phyloP scores from a whole-genome alignment of 2,888 invertebrate genomes.

The Dryobota labecula region DNA sequence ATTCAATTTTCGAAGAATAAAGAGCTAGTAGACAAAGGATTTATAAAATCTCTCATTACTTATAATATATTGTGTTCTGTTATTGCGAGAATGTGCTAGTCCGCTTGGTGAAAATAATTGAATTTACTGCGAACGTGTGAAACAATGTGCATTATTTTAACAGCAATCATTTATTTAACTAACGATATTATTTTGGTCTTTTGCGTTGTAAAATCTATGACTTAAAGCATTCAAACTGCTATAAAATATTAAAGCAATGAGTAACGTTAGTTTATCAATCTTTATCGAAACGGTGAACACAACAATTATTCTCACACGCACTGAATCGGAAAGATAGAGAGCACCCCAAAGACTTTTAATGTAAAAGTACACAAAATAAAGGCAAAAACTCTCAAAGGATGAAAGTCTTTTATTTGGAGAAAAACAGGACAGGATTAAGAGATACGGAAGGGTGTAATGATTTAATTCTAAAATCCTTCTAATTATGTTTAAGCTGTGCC shows the following conservation, averaged over 20 bases:
- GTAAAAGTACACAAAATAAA: conserved; percentile 67
- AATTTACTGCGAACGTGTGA: background rate
- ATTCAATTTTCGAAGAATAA: conserved; percentile 9
- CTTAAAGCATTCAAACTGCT: background rate
- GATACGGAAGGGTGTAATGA: conserved; percentile 29
- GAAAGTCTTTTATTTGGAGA: conserved; percentile 34
- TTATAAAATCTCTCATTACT: conserved; percentile 18
- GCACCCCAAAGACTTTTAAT: conserved; percentile 64
- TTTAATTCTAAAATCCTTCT: conserved; percentile 37
- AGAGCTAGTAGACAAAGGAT: conserved; percentile 1
- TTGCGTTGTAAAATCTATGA: background rate
- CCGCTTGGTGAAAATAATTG: background rate
- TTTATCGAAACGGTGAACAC: background rate
- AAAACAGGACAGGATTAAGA: conserved; percentile 45
- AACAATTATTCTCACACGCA: conserved; percentile 46
- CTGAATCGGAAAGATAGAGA: conserved; percentile 65
- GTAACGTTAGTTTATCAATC: background rate
- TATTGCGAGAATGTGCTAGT: background rate
- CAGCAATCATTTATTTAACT: background rate
- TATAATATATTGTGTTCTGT: background rate
- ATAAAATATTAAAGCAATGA: background rate
- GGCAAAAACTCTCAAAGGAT: conserved; percentile 60
- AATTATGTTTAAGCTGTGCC: conserved; percentile 8
- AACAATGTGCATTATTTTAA: background rate
- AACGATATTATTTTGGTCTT: too few species aligned